Evolutionary conservation across 2,797 vertebrate genomes (phyloP), one percentile per base, ranked within the genome.

Genomic region (Cetoscarus ocellatus): DNA sequence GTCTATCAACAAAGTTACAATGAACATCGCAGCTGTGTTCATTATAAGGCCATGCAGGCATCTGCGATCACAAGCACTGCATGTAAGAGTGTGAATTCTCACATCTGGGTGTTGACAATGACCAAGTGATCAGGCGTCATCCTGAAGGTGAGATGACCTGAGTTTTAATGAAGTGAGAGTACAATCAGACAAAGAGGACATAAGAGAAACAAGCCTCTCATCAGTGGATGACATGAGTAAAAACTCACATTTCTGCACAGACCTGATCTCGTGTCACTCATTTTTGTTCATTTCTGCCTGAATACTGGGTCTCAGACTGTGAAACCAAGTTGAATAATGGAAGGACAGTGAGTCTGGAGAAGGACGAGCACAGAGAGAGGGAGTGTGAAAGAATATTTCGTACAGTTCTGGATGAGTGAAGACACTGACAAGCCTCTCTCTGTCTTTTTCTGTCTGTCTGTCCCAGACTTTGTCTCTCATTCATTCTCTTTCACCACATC

Each of bases 321-420:
- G 83, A 91, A 90, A 87, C 85, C 67, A 80, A 87, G 83, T 79
- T 15, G 67, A 88, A 75, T 86, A 83, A 91, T 83, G 75, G 82
- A 88, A 80, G 71, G 65, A 61, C 52, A 14, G 15, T 34, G 55
- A 70, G 63, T 82, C 68, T 34, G 66, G 69, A 78, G 82, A 57
- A 76, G 64, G 58, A 45, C 10, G 40, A 75, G 70, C 36, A 2
- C 55, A 68, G 55, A 69, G 56, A 67, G 49, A 39, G 61, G 58
- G 68, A 6, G 50, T 73, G 72, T 73, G 81, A 86, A 88, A 50
- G 74, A 83, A 75, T 58, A 64, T 27, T 72, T 59, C 7, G 62
- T 61, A 90, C 85, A 70, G 88, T 87, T 88, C 76, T 83, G 83
- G 82, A 84, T 88, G 86, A 86, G 79, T 57, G 60, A 68, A 86